Evolutionary conservation across 1,140 invertebrate species (phyloP).

Genomic region (Pachypeltis micranthus): DNA sequence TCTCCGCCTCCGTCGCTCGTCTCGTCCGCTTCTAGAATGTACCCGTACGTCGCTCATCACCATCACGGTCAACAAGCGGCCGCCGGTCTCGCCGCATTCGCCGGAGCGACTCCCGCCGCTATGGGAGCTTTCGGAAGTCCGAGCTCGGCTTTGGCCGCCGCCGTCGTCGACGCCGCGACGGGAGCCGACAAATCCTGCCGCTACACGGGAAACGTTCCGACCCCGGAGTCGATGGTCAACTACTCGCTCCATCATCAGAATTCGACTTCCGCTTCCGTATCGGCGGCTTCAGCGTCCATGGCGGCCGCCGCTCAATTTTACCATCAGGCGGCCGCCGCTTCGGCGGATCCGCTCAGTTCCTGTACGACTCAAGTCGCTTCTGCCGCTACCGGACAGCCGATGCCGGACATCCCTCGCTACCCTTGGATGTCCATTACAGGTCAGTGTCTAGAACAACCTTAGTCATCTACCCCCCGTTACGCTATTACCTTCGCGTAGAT

Average conservation of each 20-base stretch:
- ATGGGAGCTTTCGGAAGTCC: slow-evolving; percentile 47
- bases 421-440: slow-evolving; percentile 97
- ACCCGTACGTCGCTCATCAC: slow-evolving; percentile 57
- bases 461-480: too few relatives aligned
- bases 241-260: slow-evolving; percentile 60
- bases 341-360: slow-evolving; percentile 49
- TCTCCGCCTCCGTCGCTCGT: slow-evolving; percentile 41
- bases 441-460: too few relatives aligned
- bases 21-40: slow-evolving; percentile 44
- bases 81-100: slow-evolving; percentile 51
- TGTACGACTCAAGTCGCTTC: slow-evolving; percentile 47
- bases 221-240: slow-evolving; percentile 65
- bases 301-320: slow-evolving; percentile 76
- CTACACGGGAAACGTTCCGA: slow-evolving; percentile 53
- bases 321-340: slow-evolving; percentile 61
- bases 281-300: slow-evolving; percentile 59
- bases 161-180: slow-evolving; percentile 44
- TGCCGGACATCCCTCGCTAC: slow-evolving; percentile 79
- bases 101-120: slow-evolving; percentile 45
- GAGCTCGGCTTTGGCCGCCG: slow-evolving; percentile 44
- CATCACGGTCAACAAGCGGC: slow-evolving; percentile 56
- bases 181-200: slow-evolving; percentile 62
- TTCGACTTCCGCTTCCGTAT: slow-evolving; percentile 47
- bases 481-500: too few relatives aligned
- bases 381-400: slow-evolving; percentile 51